Evolutionary conservation across 2,113 vertebrate genomes (phyloP).

Genomic region (Azemiops feae): DNA sequence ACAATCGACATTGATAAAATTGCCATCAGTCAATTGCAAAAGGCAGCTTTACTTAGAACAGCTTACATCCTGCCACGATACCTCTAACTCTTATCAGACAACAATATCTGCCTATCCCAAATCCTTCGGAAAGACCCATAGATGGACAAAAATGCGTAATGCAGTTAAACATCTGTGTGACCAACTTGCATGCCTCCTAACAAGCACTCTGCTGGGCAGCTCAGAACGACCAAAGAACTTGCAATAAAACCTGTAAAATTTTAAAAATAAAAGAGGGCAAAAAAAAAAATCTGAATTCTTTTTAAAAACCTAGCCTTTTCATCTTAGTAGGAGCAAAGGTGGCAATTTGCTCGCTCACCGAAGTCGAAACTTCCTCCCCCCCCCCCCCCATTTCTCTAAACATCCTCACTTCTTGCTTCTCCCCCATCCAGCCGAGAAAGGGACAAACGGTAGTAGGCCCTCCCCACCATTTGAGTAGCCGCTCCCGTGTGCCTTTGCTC

Average conservation of each 20-base stretch:
- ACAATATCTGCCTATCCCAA: not conserved
- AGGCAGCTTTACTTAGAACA: not conserved
- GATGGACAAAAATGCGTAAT: not conserved
- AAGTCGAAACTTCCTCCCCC: not conserved
- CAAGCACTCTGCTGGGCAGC: not conserved
- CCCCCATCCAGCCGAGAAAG: not conserved
- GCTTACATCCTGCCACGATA: not conserved
- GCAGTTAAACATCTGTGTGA: not conserved
- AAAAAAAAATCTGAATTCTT: not conserved
- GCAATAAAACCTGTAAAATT: not conserved
- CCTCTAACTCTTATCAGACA: not conserved
- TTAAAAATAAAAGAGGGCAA: not conserved
- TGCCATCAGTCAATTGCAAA: not conserved
- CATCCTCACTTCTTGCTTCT: not conserved
- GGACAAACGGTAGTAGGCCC: fast-evolving
- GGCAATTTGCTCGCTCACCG: not conserved
- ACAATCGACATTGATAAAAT: not conserved
- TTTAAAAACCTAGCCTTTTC: not conserved
- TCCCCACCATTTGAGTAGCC: conserved; percentile 74
- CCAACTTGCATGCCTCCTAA: not conserved
- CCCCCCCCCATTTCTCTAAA: too few species aligned
- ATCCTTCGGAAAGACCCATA: not conserved
- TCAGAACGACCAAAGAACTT: not conserved
- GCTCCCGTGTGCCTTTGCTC: conserved; percentile 36
- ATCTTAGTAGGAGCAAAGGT: not conserved